Evolutionary conservation across 2,888 invertebrate species (phyloP).

Genomic region (Pelosia muscerda): DNA sequence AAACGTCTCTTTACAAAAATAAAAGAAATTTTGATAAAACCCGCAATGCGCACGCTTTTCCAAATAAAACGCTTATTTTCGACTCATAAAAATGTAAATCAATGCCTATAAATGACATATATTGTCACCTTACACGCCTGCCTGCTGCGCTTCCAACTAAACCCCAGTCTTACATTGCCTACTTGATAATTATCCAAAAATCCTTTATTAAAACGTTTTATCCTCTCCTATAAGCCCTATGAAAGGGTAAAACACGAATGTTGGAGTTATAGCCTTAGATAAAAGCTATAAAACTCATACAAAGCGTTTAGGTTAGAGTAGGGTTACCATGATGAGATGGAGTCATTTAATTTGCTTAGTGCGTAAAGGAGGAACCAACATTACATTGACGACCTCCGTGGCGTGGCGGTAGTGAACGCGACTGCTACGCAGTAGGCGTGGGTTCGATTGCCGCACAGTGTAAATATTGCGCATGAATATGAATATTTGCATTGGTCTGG

Average conservation of each 20-base stretch:
- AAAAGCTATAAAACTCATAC: not conserved
- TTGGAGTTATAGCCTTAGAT: not conserved
- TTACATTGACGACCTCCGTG: no score
- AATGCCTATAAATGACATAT: no score
- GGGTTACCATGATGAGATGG: not conserved
- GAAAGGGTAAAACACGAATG: not conserved
- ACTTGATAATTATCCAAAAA: not conserved
- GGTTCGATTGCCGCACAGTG: no score
- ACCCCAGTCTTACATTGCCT: not conserved
- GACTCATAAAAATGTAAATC: not conserved
- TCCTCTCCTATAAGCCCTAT: conserved; percentile 3
- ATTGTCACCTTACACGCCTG: not conserved
- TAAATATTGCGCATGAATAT: no score
- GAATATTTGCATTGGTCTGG: no score
- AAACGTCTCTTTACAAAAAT: no score
- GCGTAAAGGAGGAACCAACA: no score
- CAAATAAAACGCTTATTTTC: not conserved
- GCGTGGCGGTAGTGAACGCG: no score
- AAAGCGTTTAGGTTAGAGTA: not conserved
- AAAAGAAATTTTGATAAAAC: not conserved
- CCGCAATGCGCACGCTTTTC: not conserved
- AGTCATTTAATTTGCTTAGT: not conserved
- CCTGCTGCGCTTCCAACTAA: not conserved
- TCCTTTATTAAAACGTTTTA: conserved; percentile 5
- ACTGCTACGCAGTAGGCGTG: no score